A percentile compares a stretch with the other conserved stretches of the same genome.
phyloP scores from a whole-genome alignment of 2,888 invertebrate genomes.

The Oscheius sp. region DNA sequence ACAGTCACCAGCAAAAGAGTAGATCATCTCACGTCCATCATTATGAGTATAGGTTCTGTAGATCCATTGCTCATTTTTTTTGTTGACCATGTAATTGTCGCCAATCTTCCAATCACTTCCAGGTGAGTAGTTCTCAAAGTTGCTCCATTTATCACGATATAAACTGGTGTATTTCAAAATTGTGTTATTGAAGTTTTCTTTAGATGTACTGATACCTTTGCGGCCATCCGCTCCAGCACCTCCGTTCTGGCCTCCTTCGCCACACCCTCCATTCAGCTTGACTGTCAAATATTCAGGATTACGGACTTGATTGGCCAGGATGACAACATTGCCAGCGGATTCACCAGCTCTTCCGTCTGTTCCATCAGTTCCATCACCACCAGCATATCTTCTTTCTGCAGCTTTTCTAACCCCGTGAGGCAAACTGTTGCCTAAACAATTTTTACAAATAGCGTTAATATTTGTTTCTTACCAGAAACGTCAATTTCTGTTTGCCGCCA shows the following conservation, averaged over 20 bases:
- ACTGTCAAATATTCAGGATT: not conserved
- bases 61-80: not conserved
- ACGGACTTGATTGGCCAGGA: not conserved
- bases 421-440: not conserved
- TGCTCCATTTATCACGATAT: not conserved
- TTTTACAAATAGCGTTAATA: too few relatives aligned
- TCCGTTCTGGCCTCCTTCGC: slow-evolving; percentile 22
- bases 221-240: not conserved
- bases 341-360: slow-evolving; percentile 6
- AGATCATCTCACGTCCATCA: slow-evolving; percentile 17
- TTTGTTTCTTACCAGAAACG: slow-evolving; percentile 8
- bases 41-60: not conserved
- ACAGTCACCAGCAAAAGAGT: slow-evolving; percentile 10
- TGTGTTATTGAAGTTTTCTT: not conserved
- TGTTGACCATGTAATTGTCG: not conserved
- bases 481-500: not conserved
- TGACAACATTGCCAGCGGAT: slow-evolving; percentile 4
- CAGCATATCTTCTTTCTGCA: not conserved
- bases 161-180: slow-evolving; percentile 1
- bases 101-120: not conserved
- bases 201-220: not conserved
- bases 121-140: not conserved
- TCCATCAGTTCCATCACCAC: slow-evolving; percentile 9
- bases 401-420: not conserved
- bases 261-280: slow-evolving; percentile 1